phyloP scores from a whole-genome alignment of 2,888 invertebrate species.

The Tromatobia lineatoria region DNA sequence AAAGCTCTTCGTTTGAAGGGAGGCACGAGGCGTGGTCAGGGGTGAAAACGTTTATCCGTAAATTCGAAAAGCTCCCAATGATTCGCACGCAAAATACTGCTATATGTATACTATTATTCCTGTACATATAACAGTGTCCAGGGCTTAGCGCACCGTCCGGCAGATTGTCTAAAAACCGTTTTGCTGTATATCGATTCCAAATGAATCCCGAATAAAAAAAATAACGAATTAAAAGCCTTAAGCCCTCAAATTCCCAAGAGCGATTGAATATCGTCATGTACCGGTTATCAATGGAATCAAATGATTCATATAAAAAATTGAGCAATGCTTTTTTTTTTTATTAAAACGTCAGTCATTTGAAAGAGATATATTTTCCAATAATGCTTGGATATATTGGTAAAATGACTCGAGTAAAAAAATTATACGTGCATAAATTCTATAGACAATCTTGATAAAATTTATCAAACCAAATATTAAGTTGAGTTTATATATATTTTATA shows the following conservation, averaged over 20 bases:
- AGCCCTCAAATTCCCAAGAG: constrained; percentile 37
- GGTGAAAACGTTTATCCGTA: constrained; percentile 65
- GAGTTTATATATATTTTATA: too few relatives aligned
- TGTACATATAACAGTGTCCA: constrained; percentile 1
- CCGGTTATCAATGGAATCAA: constrained; percentile 28
- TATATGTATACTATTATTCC: not conserved
- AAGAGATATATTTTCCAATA: not conserved
- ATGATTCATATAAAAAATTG: constrained; percentile 24
- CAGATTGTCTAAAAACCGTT: constrained; percentile 67
- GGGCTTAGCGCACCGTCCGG: constrained; percentile 58
- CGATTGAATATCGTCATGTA: constrained; percentile 54
- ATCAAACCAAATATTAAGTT: too few relatives aligned
- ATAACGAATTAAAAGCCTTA: constrained; percentile 31
- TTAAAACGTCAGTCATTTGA: not conserved
- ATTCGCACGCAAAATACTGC: constrained; percentile 52
- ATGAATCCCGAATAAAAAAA: constrained; percentile 48
- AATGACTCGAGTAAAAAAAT: too few relatives aligned
- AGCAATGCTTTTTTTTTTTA: not conserved
- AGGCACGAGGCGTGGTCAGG: constrained; percentile 51
- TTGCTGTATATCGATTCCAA: constrained; percentile 66
- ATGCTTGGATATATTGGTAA: too few relatives aligned
- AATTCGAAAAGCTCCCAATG: constrained; percentile 60
- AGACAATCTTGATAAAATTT: too few relatives aligned
- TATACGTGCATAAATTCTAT: too few relatives aligned
- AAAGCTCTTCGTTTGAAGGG: constrained; percentile 54